A percentile compares a stretch with the other conserved stretches of the same genome.
Conservation (phyloP, 1,140 invertebrate species). For the Calephelis virginiensis region DNA sequence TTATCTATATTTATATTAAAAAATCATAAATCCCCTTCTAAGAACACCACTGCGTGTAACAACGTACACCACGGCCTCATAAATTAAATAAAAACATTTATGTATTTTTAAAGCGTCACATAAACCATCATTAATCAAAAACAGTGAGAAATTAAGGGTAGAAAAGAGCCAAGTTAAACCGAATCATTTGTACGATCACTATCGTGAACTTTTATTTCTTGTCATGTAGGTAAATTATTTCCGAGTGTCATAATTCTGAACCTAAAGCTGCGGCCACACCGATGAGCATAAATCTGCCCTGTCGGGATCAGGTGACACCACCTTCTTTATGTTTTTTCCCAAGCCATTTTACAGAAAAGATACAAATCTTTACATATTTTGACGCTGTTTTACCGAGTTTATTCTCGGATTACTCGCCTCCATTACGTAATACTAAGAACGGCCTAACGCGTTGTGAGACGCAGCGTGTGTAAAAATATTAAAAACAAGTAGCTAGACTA, state of each 20-base stretch:
- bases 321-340: constrained; percentile 80
- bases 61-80: constrained; percentile 29
- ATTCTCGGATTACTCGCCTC: constrained; percentile 76
- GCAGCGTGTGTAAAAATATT: constrained; percentile 24
- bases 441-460: constrained; percentile 41
- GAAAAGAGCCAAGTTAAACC: constrained; percentile 28
- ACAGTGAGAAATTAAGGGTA: constrained; percentile 35
- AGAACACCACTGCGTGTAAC: constrained; percentile 32
- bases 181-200: constrained; percentile 51
- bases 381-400: constrained; percentile 71
- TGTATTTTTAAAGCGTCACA: constrained; percentile 38
- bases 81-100: constrained; percentile 35
- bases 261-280: constrained; percentile 71
- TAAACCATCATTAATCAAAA: constrained; percentile 36
- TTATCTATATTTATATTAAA: too few relatives aligned
- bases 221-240: constrained; percentile 73
- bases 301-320: constrained; percentile 78
- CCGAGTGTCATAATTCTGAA: constrained; percentile 63
- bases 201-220: constrained; percentile 56
- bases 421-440: constrained; percentile 72
- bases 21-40: constrained; percentile 38
- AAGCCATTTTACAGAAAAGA: constrained; percentile 79
- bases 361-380: constrained; percentile 80
- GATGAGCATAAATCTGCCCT: constrained; percentile 69
- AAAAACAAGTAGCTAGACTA: constrained; percentile 21